Evolutionary conservation across 2,113 vertebrate genomes (phyloP), one percentile per base, ranked within the genome.

Genomic region (Salvelinus fontinalis): DNA sequence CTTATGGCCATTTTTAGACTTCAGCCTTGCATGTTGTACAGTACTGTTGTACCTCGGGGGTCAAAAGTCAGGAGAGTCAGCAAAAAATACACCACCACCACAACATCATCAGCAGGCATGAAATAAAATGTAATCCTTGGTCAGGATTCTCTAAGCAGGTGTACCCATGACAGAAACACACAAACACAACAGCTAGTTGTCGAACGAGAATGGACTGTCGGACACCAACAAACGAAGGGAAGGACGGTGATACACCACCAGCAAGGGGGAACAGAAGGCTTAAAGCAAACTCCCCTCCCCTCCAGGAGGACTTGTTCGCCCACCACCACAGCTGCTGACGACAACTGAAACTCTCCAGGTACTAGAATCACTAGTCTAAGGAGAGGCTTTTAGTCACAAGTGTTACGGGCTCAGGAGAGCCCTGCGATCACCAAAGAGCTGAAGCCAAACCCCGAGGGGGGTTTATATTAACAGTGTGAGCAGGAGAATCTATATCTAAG

Each of bases 401-500:
- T 49, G 12, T 24, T n/a, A 65, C 39, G 59, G 51, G 26, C 51
- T 12, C 57, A 64, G 69, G 24, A 48, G 68, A 44, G 68, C 59
- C 49, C 8, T 59, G 27, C 78, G 3, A 4, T 60, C 49, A n/a
- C 75, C 44, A 54, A 31, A 75, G 65, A 77, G 67, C 27, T 59
- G 49, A 70, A 12, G 39, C 69, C 51, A 39, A 71, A 67, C 75
- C 59, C 24, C 34, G 20, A 70, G 57, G 76, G 81, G 70, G 48
- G 67, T 54, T 18, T 54, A 18, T 18, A 18, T 54, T 0, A 59
- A 70, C 73, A 59, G 70, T 73, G 62, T 66, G 59, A 62, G 59
- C 59, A 11, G 59, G 39, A 22, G 8, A 62, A 65, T 74, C 73
- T 67, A 68, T 57, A 77, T 83, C 79, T 71, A 70, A 66, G 70